Conservation (phyloP, 1,140 invertebrate genomes). For the Drosophila nebulosa region DNA sequence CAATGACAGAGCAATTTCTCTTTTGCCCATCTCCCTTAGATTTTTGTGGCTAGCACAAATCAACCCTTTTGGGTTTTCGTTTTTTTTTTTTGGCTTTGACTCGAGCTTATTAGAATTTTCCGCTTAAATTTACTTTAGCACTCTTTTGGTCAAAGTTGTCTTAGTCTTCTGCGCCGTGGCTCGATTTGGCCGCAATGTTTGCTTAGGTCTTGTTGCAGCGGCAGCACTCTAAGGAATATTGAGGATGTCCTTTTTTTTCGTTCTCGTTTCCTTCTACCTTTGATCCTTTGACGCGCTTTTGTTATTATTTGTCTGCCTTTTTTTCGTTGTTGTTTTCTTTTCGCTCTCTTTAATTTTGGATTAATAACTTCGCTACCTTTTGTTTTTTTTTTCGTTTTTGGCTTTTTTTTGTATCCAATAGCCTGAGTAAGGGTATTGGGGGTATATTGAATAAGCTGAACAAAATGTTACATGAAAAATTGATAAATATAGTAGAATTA, state of each 20-base stretch:
- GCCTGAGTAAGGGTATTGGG: not conserved
- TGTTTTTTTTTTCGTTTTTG: no score
- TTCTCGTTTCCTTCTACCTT: conserved; percentile 45
- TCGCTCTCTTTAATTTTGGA: conserved; percentile 60
- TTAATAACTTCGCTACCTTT: conserved; percentile 56
- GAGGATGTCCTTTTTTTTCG: conserved; percentile 5
- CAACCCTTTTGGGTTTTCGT: conserved; percentile 20
- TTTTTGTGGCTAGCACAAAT: conserved; percentile 11
- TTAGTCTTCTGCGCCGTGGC: conserved; percentile 37
- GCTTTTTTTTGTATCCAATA: conserved; percentile 9
- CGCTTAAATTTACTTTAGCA: conserved; percentile 76
- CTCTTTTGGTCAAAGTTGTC: conserved; percentile 50
- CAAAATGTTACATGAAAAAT: not conserved
- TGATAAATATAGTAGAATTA: no score
- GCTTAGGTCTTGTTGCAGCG: conserved; percentile 63
- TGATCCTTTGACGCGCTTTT: conserved; percentile 77
- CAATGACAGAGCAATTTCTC: not conserved
- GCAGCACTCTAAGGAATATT: conserved; percentile 41
- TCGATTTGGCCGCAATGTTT: conserved; percentile 41
- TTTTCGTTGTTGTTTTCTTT: conserved; percentile 21
- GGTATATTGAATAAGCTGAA: not conserved
- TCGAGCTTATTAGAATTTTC: conserved; percentile 76
- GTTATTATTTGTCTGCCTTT: conserved; percentile 27
- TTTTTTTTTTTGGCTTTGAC: conserved; percentile 17
- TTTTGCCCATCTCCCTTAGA: conserved; percentile 1